Percentiles rank a stretch among this genome's conserved stretches.
Conservation (phyloP, 2,113 vertebrate species). For the Zosterops japonicus region DNA sequence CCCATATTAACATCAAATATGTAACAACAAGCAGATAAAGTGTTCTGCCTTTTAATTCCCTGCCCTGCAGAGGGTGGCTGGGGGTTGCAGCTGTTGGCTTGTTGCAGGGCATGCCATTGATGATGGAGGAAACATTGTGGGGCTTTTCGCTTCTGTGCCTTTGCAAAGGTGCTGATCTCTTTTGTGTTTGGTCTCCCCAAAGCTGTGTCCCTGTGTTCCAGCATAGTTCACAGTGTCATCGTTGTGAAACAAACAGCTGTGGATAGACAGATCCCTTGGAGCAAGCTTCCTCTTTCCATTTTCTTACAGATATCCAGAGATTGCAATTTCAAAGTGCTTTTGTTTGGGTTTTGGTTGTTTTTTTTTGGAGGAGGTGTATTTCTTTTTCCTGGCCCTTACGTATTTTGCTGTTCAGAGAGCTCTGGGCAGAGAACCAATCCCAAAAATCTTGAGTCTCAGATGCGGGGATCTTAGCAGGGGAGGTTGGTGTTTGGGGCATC, state of each 20-base stretch:
- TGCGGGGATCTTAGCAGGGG: fast-evolving
- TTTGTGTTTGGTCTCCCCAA: not conserved
- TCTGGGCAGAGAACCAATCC: not conserved
- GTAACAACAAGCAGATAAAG: not conserved
- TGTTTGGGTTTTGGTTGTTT: not conserved
- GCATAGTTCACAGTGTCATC: not conserved
- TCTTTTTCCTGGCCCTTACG: not conserved
- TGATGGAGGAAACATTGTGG: not conserved
- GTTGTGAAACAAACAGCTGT: not conserved
- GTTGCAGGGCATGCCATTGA: not conserved
- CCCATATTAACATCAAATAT: fast-evolving
- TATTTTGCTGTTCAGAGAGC: not conserved
- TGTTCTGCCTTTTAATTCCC: not conserved
- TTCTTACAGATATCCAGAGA: not conserved
- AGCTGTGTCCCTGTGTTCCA: not conserved
- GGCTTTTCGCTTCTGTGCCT: not conserved
- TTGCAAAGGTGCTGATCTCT: not conserved
- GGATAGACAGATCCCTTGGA: not conserved
- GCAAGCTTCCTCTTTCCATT: not conserved
- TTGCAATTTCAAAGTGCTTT: not conserved
- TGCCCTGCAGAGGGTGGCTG: not conserved
- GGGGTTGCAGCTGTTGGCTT: not conserved
- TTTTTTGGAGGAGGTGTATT: fast-evolving
- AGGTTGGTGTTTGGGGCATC: not conserved
- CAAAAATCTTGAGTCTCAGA: not conserved